Conservation (phyloP, 2,888 invertebrate species). For the Platypus cylindrus region DNA sequence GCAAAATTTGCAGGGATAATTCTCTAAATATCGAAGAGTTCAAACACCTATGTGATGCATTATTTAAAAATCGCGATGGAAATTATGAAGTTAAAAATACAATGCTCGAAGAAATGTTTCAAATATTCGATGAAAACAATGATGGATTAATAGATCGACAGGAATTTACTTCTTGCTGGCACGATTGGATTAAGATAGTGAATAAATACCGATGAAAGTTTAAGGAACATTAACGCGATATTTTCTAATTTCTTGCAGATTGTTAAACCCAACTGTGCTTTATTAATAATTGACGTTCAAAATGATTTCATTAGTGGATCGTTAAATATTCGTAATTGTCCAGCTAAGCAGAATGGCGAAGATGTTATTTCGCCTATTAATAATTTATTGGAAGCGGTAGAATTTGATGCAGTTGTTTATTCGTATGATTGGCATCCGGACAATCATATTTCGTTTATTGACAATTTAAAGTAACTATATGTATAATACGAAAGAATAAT, state of each 20-base stretch:
- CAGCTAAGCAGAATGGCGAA: conserved; percentile 77
- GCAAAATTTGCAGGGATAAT: conserved; percentile 53
- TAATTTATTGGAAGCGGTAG: conserved; percentile 59
- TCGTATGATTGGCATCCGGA: conserved; percentile 94
- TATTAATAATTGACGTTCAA: conserved; percentile 90
- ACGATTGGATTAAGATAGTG: conserved; percentile 77
- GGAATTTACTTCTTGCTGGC: conserved; percentile 77
- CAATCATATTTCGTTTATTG: conserved; percentile 90
- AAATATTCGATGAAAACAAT: conserved; percentile 63
- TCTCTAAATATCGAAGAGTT: conserved; percentile 63
- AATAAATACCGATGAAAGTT: conserved; percentile 24
- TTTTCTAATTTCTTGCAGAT: too few relatives aligned
- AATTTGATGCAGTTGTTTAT: conserved; percentile 80
- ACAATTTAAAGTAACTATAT: conserved; percentile 49
- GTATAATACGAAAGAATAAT: too few relatives aligned
- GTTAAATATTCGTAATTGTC: conserved; percentile 80
- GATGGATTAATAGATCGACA: conserved; percentile 66
- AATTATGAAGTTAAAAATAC: conserved; percentile 63
- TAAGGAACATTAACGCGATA: not conserved
- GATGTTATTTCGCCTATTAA: conserved; percentile 88
- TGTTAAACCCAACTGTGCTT: conserved; percentile 57
- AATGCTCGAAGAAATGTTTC: conserved; percentile 59
- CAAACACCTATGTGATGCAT: conserved; percentile 63
- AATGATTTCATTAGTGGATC: conserved; percentile 95
- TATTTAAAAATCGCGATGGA: conserved; percentile 73